Evolutionary conservation across 1,140 invertebrate genomes (phyloP).

Genomic region (Lasaia peninsularis): DNA sequence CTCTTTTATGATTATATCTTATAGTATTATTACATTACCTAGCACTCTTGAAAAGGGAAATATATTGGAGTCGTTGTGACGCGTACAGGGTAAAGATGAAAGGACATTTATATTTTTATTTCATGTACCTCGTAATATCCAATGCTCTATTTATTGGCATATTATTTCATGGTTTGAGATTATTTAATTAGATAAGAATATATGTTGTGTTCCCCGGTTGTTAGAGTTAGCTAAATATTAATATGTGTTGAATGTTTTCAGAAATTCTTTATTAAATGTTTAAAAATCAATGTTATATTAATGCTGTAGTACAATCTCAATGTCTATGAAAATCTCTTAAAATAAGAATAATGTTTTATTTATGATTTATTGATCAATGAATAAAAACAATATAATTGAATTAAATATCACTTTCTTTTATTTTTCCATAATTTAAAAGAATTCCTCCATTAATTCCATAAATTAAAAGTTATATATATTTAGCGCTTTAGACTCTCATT

Average conservation of each 20-base stretch:
- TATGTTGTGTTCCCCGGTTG: conserved; percentile 57
- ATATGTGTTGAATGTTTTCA: conserved; percentile 65
- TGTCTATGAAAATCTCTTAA: conserved; percentile 52
- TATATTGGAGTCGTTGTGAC: conserved; percentile 51
- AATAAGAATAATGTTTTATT: conserved; percentile 48
- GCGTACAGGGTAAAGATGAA: conserved; percentile 64
- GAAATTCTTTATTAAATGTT: conserved; percentile 56
- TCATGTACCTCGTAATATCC: conserved; percentile 12
- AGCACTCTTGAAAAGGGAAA: conserved; percentile 42
- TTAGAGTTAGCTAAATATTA: conserved; percentile 46
- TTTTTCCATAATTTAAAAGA: conserved; percentile 12
- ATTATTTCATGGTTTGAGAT: conserved; percentile 6
- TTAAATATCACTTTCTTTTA: conserved; percentile 22
- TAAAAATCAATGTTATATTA: conserved; percentile 56
- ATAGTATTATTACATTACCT: conserved; percentile 64
- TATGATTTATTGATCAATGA: conserved; percentile 56
- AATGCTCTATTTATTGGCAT: not conserved
- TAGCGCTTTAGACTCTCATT: no score
- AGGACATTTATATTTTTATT: conserved; percentile 34
- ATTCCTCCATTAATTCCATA: not conserved
- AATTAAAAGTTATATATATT: no score
- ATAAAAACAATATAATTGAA: conserved; percentile 50
- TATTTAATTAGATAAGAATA: conserved; percentile 26
- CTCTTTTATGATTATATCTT: conserved; percentile 58
- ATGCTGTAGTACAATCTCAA: conserved; percentile 53